Evolutionary conservation across 2,113 vertebrate genomes (phyloP).

Genomic region (Entelurus aequoreus): DNA sequence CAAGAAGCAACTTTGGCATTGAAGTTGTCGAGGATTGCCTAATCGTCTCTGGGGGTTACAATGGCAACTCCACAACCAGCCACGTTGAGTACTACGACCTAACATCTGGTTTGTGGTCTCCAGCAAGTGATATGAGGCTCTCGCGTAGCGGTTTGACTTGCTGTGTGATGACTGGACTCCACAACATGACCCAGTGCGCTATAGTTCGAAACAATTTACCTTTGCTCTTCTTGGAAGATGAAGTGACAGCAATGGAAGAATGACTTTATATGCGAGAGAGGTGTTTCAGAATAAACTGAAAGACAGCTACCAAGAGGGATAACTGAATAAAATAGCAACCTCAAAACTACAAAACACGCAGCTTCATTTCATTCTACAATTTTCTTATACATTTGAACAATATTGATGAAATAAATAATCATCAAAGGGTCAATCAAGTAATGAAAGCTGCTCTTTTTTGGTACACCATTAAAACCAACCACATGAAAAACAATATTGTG

Average conservation of each 20-base stretch:
- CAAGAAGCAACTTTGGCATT: slow-evolving; percentile 84
- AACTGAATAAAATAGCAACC: neutral
- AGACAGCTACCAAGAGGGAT: neutral
- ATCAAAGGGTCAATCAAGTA: neutral
- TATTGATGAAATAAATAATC: too few species aligned
- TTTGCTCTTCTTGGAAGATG: rapidly evolving
- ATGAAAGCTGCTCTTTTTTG: neutral
- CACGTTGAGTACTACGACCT: slow-evolving; percentile 48
- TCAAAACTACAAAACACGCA: neutral
- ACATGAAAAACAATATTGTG: too few species aligned
- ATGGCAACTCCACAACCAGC: slow-evolving; percentile 25
- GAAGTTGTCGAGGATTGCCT: slow-evolving; percentile 67
- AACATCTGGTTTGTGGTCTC: slow-evolving; percentile 66
- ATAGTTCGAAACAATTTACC: neutral
- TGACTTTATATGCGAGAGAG: neutral
- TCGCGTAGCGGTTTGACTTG: slow-evolving; percentile 80
- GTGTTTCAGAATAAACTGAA: neutral
- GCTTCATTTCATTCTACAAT: neutral
- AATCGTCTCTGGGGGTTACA: slow-evolving; percentile 54
- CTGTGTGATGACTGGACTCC: slow-evolving; percentile 75
- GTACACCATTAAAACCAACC: too few species aligned
- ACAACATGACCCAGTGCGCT: slow-evolving; percentile 41
- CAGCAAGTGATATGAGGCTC: slow-evolving; percentile 64
- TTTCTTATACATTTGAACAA: neutral
- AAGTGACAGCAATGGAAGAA: neutral